phyloP scores from a whole-genome alignment of 2,797 vertebrate species.

The Coluber constrictor region DNA sequence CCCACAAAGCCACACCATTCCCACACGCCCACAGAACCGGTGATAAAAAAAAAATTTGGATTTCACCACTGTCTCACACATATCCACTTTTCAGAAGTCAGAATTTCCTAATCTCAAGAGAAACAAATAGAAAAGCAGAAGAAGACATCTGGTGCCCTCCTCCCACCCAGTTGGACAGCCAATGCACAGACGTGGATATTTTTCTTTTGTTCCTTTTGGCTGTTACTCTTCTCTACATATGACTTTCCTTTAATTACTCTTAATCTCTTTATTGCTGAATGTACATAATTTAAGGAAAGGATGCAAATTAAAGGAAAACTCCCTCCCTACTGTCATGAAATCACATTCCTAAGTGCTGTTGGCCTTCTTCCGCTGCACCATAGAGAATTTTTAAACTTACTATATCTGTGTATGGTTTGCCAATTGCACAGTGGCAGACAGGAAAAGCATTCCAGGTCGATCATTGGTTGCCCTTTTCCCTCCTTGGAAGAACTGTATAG shows the following conservation, averaged over 20 bases:
- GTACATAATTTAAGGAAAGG: background rate
- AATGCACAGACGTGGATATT: background rate
- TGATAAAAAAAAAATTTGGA: no score
- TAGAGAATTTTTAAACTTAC: no score
- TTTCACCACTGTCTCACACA: background rate
- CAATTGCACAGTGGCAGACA: no score
- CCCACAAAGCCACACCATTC: no score
- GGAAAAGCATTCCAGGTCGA: no score
- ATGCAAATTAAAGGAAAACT: constrained; percentile 29
- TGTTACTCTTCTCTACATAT: background rate
- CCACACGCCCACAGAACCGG: no score
- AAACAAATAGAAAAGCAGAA: background rate
- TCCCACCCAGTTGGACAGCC: background rate
- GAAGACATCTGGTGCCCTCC: background rate
- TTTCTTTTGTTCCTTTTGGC: background rate
- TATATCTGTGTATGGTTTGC: no score
- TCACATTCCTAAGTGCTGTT: background rate
- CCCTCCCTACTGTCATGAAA: background rate
- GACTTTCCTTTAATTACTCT: background rate
- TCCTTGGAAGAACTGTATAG: no score
- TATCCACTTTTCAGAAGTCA: background rate
- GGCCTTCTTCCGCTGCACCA: no score
- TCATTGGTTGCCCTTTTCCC: no score
- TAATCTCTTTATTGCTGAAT: background rate
- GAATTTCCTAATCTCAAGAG: background rate